Base-by-base conservation (phyloP, 2,888 invertebrate genomes). In the Alsophila aescularia region DNA sequence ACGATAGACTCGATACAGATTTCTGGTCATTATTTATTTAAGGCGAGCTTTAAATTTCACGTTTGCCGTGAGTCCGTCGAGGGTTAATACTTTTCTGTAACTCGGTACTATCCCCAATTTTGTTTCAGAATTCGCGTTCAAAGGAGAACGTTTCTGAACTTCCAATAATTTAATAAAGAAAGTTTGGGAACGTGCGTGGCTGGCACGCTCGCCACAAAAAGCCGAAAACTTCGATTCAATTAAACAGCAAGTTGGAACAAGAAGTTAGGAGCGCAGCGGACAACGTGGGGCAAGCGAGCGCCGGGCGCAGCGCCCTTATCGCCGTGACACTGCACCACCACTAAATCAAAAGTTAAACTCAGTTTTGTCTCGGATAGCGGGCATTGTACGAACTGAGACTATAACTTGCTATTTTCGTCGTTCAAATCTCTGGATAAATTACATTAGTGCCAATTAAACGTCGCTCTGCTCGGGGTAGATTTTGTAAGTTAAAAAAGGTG, bases 161-260 rank as follows among this genome's bases (percentile, higher is more conserved):
- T 83, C 86, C 87, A 88, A 91, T 91, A 90, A 90, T 91, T 90
- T 90, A 90, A 91, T 91, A 91, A 90, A 87, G 87, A 90, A 91
- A 90, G 85, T 91, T 90, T 85, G 81, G 79, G 81, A 84, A 85
- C 90, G 90, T 90, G 88, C 90, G 88, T 90, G 88, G 87, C 82
- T 86, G 86, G 85, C 83, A 84, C 45, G 86, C 85, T 87, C 79
- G 83, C 90, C 90, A 81, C 90, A 90, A 90, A 90, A 90, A 90
- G 87, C 90, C 87, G 85, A 89, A 88, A 89, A 89, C 89, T 90
- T 88, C 87, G 86, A 90, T 90, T 90, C 89, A 90, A 91, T 90
- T 90, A 91, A 90, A 88, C 86, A 81, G 79, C 85, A 89, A 89
- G 85, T 90, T 87, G 76, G 75, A 77, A 70, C 80, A 85, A 89